Percentiles rank a stretch among this genome's conserved stretches.
phyloP scores from a whole-genome alignment of 2,113 vertebrate species.

The Corythoichthys haematopterus region DNA sequence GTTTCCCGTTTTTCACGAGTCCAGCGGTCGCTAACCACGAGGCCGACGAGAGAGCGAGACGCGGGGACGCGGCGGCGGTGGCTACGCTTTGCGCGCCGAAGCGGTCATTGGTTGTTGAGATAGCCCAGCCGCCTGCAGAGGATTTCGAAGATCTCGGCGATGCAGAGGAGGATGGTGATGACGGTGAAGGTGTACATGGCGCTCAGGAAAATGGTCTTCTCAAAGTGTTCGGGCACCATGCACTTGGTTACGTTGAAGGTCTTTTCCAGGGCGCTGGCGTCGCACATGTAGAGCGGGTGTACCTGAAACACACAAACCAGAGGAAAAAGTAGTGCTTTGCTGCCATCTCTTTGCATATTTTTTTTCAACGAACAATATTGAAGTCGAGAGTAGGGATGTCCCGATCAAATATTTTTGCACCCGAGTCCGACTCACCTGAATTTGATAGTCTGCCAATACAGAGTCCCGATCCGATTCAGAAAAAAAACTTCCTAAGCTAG shows the following conservation, averaged over 20 bases:
- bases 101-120: constrained; percentile 69
- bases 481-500: too few species aligned
- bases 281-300: constrained; percentile 76
- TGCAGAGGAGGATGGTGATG: constrained; percentile 79
- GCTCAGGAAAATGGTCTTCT: constrained; percentile 88
- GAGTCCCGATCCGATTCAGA: too few species aligned
- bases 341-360: too few species aligned
- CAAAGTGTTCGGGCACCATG: constrained; percentile 86
- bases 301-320: constrained; percentile 56
- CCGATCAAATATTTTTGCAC: too few species aligned
- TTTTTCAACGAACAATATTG: neutral
- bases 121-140: constrained; percentile 77
- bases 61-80: neutral
- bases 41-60: neutral
- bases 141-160: constrained; percentile 83
- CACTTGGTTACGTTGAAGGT: constrained; percentile 75
- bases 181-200: constrained; percentile 85
- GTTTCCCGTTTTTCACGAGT: constrained; percentile 25
- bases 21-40: constrained; percentile 25
- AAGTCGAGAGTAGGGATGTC: too few species aligned
- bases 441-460: too few species aligned
- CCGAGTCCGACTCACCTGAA: too few species aligned
- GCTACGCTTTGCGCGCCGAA: neutral
- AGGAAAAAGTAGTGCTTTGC: neutral
- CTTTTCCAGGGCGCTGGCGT: constrained; percentile 73